These are phyloP conservation scores for Toxotes chatareus DNA, from an alignment of 2,113 vertebrate genomes.

Conservation along the genomic window DNA sequence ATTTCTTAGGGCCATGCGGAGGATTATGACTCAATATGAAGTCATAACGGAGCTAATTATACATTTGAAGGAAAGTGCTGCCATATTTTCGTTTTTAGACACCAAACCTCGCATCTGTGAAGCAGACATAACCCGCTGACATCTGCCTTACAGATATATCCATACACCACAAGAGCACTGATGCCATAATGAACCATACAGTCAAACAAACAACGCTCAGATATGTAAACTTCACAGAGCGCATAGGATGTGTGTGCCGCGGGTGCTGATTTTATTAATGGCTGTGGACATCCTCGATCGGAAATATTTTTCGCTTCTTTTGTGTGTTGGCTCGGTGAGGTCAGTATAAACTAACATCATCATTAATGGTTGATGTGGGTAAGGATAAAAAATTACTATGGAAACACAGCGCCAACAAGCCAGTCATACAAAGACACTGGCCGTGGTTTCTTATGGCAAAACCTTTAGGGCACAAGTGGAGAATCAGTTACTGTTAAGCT, in stretches of 20 bases:
- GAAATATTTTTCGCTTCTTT: slow-evolving; percentile 41
- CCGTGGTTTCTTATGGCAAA: not conserved
- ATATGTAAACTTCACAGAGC: slow-evolving; percentile 56
- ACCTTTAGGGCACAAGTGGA: not conserved
- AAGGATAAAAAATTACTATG: slow-evolving; percentile 31
- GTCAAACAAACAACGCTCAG: slow-evolving; percentile 62
- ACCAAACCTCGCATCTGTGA: slow-evolving; percentile 64
- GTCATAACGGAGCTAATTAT: slow-evolving; percentile 69
- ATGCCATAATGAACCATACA: slow-evolving; percentile 55
- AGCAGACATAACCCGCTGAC: slow-evolving; percentile 67
- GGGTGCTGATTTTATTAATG: slow-evolving; percentile 64
- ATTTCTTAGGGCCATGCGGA: slow-evolving; percentile 32
- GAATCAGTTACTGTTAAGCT: not conserved
- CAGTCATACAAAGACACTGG: not conserved
- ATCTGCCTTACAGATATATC: slow-evolving; percentile 75
- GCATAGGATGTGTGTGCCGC: slow-evolving; percentile 43
- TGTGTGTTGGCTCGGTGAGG: slow-evolving; percentile 20
- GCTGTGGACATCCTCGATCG: slow-evolving; percentile 2
- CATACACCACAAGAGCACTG: slow-evolving; percentile 48
- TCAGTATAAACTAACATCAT: slow-evolving; percentile 43
- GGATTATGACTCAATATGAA: slow-evolving; percentile 68
- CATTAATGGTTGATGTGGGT: slow-evolving; percentile 50
- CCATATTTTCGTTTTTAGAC: slow-evolving; percentile 65
- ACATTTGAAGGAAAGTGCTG: slow-evolving; percentile 64
- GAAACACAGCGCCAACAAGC: not conserved